Evolutionary conservation across 2,797 vertebrate genomes (phyloP).

Genomic region (Pteronotus mesoamericanus): DNA sequence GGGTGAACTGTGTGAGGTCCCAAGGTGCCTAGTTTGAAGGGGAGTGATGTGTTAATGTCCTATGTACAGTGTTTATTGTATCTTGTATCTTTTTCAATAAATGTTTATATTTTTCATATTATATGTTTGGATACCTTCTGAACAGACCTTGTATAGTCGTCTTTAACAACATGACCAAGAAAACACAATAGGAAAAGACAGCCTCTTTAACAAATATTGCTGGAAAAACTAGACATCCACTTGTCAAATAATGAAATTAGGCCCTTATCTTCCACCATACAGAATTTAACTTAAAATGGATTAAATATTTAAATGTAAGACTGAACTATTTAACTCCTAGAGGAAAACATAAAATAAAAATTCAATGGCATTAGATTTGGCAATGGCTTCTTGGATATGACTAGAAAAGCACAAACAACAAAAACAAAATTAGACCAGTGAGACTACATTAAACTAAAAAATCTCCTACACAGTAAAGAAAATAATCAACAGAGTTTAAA

Average conservation of each 20-base stretch:
- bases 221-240: neutral
- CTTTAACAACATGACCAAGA: neutral
- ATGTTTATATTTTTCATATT: neutral
- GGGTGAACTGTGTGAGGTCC: neutral
- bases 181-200: neutral
- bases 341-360: neutral
- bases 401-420: neutral
- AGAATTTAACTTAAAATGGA: neutral
- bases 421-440: neutral
- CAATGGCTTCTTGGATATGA: neutral
- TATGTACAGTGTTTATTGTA: neutral
- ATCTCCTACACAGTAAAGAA: neutral
- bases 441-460: neutral
- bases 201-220: neutral
- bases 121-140: neutral
- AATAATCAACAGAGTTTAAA: neutral
- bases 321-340: neutral
- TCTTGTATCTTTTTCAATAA: neutral
- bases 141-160: neutral
- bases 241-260: neutral
- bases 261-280: neutral
- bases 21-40: neutral
- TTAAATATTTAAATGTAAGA: neutral
- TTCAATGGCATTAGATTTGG: neutral
- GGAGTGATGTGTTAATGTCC: neutral